Conservation (phyloP, 2,113 vertebrate species). For the Corythaeola cristata region DNA sequence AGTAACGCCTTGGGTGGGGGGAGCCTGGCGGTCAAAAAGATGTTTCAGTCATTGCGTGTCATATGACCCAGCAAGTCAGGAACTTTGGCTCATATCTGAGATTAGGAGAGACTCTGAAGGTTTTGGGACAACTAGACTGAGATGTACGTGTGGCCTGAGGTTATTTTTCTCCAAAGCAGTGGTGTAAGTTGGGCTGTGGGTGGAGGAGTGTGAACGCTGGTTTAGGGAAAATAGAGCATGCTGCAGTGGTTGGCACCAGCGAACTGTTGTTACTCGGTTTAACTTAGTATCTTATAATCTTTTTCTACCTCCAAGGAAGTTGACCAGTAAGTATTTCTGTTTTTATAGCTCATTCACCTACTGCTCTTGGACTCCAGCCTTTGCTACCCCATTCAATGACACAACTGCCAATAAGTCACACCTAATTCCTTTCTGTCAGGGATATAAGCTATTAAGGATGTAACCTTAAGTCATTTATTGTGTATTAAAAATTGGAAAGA, state of each 20-base stretch:
- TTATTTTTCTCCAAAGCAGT: neutral
- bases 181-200: neutral
- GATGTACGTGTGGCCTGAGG: rapidly evolving
- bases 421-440: constrained; percentile 80
- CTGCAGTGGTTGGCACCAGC: neutral
- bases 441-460: constrained; percentile 73
- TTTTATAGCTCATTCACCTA: constrained; percentile 87
- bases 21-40: neutral
- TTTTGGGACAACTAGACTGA: neutral
- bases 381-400: constrained; percentile 89
- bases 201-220: neutral
- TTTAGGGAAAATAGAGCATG: neutral
- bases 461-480: constrained; percentile 71
- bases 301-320: neutral
- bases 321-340: constrained; percentile 73
- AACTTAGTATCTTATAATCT: neutral
- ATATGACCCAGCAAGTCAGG: neutral
- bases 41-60: neutral
- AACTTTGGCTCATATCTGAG: neutral
- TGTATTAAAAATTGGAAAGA: constrained; percentile 72
- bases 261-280: neutral
- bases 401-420: constrained; percentile 89
- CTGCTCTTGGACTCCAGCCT: constrained; percentile 88
- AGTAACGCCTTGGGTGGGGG: rapidly evolving
- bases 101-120: neutral